These are phyloP conservation scores for Drepana arcuata DNA, from an alignment of 1,140 invertebrate species.

Conservation along the genomic window DNA sequence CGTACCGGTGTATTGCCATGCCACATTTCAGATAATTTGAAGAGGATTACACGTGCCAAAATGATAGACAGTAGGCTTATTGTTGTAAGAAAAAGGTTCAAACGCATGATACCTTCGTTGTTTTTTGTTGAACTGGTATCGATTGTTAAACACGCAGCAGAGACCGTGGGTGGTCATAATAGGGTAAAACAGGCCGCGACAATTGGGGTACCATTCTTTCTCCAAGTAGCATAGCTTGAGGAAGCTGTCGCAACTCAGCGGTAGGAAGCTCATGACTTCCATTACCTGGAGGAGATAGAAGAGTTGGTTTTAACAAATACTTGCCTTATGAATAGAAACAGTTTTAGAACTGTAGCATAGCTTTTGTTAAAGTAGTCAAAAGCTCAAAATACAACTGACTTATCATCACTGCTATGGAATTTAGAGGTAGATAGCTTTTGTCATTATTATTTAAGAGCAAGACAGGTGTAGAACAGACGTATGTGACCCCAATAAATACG, in stretches of 20 bases:
- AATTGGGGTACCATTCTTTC: slow-evolving; percentile 15
- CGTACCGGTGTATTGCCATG: background rate
- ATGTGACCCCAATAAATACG: no score
- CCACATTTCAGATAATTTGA: background rate
- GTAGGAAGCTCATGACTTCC: slow-evolving; percentile 29
- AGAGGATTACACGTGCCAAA: background rate
- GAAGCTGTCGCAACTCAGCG: slow-evolving; percentile 40
- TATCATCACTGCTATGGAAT: no score
- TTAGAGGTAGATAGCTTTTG: no score
- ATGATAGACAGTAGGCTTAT: background rate
- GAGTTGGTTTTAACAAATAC: slow-evolving; percentile 6
- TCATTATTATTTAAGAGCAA: no score
- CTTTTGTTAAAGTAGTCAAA: no score
- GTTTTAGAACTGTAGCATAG: no score
- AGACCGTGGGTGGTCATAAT: slow-evolving; percentile 41
- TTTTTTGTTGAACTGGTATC: slow-evolving; percentile 21
- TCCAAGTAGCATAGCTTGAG: slow-evolving; percentile 32
- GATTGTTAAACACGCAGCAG: slow-evolving; percentile 44
- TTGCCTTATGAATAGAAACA: no score
- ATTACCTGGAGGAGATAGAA: slow-evolving; percentile 21
- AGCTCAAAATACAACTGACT: no score
- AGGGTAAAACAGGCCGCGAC: slow-evolving; percentile 29
- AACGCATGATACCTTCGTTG: no score
- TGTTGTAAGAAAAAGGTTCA: no score
- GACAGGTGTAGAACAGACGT: no score